Evolutionary conservation across 2,797 vertebrate genomes (phyloP).

Genomic region (Pangasius larnaudii): DNA sequence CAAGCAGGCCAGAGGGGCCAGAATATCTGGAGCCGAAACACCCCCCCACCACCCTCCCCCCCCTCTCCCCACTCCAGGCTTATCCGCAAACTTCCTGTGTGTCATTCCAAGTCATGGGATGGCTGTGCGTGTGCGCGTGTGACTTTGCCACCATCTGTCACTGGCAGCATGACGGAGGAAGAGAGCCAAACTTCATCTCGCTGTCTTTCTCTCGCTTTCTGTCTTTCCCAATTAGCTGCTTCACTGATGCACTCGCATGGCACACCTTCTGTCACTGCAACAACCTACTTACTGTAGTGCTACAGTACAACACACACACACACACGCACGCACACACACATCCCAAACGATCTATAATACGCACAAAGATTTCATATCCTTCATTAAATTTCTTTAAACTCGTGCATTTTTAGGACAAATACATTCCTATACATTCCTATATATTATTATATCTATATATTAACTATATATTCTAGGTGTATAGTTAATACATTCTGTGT

Average conservation of each 20-base stretch:
- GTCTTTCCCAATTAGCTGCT: conserved; percentile 75
- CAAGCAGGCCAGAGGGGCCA: conserved; percentile 62
- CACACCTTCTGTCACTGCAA: conserved; percentile 54
- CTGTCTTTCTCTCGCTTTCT: conserved; percentile 63
- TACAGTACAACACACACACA: conserved; percentile 48
- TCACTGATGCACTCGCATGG: conserved; percentile 69
- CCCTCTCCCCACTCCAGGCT: conserved; percentile 62
- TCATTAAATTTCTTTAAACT: neutral
- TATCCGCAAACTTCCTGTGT: conserved; percentile 74
- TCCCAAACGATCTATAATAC: conserved; percentile 3
- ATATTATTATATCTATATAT: too few species aligned
- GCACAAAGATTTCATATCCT: neutral
- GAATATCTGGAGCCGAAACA: conserved; percentile 78
- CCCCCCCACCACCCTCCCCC: conserved; percentile 20
- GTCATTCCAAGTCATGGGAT: conserved; percentile 26
- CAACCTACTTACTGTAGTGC: conserved; percentile 35
- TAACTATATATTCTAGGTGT: too few species aligned
- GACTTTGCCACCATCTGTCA: conserved; percentile 80
- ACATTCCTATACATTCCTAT: too few species aligned
- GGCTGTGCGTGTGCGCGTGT: conserved; percentile 41
- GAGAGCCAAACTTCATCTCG: conserved; percentile 71
- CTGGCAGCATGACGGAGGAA: conserved; percentile 59
- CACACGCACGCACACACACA: conserved; percentile 32
- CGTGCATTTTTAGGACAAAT: too few species aligned
- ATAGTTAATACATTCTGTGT: too few species aligned